Evolutionary conservation across 2,113 vertebrate genomes (phyloP).

Genomic region (Burhinus bistriatus): DNA sequence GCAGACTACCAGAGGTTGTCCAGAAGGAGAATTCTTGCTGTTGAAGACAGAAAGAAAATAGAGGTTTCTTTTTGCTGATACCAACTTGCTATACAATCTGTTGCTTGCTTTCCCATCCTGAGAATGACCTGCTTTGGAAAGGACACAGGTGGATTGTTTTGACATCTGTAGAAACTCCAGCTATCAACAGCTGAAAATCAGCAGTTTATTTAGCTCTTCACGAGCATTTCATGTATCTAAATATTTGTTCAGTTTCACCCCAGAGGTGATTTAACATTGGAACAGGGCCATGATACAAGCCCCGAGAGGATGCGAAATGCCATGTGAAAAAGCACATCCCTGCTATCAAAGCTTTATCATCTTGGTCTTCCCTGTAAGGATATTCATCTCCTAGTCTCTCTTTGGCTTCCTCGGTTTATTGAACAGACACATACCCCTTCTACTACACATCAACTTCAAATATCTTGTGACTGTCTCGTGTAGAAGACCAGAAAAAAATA

Average conservation of each 20-base stretch:
- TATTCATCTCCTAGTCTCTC: neutral
- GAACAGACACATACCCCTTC: neutral
- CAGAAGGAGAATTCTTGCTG: neutral
- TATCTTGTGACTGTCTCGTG: fast-evolving
- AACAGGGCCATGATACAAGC: neutral
- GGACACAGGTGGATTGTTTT: neutral
- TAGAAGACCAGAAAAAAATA: neutral
- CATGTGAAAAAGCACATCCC: neutral
- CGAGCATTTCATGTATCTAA: neutral
- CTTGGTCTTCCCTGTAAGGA: neutral
- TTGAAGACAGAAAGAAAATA: neutral
- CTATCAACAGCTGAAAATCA: neutral
- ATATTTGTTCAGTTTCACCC: neutral
- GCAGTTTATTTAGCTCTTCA: neutral
- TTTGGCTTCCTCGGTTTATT: neutral
- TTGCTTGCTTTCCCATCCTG: neutral
- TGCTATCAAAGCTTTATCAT: neutral
- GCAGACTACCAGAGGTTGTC: neutral
- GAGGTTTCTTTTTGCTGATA: neutral
- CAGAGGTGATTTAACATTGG: neutral
- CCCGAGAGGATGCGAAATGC: neutral
- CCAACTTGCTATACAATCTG: neutral
- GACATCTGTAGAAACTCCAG: neutral
- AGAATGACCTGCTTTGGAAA: neutral
- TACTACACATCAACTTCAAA: neutral